phyloP scores from a whole-genome alignment of 2,888 invertebrate genomes.

The Dasypolia templi region DNA sequence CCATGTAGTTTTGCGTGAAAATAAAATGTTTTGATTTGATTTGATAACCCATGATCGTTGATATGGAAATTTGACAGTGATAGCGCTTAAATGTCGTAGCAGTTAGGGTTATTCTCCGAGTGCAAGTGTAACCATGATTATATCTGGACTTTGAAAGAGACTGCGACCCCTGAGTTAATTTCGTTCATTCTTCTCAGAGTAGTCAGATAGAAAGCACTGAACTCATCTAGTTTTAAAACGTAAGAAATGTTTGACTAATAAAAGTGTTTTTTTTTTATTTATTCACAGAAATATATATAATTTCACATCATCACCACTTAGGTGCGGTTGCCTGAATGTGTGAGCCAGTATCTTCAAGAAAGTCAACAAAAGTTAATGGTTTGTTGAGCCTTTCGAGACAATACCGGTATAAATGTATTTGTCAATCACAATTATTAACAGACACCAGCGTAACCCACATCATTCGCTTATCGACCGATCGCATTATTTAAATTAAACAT shows the following conservation, averaged over 20 bases:
- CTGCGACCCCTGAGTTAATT: background rate
- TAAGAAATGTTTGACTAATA: background rate
- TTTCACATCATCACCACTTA: background rate
- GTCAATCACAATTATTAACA: slow-evolving; percentile 13
- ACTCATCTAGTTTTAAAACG: background rate
- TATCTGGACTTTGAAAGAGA: background rate
- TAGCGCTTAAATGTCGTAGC: background rate
- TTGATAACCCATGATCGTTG: too few species aligned
- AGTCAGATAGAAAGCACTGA: background rate
- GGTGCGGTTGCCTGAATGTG: background rate
- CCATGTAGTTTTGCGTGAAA: too few species aligned
- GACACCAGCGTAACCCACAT: slow-evolving; percentile 18
- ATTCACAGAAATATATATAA: background rate
- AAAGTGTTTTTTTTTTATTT: background rate
- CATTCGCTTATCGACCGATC: background rate
- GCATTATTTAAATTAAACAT: background rate
- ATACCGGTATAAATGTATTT: slow-evolving; percentile 9
- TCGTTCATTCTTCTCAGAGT: background rate
- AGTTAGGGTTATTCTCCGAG: background rate
- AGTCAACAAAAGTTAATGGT: slow-evolving; percentile 3
- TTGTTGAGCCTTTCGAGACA: slow-evolving; percentile 30
- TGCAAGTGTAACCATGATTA: background rate
- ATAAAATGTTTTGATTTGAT: too few species aligned
- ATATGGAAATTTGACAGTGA: too few species aligned
- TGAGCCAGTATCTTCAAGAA: background rate